Conservation (phyloP, 2,888 invertebrate species). For the Notodonta dromedarius region DNA sequence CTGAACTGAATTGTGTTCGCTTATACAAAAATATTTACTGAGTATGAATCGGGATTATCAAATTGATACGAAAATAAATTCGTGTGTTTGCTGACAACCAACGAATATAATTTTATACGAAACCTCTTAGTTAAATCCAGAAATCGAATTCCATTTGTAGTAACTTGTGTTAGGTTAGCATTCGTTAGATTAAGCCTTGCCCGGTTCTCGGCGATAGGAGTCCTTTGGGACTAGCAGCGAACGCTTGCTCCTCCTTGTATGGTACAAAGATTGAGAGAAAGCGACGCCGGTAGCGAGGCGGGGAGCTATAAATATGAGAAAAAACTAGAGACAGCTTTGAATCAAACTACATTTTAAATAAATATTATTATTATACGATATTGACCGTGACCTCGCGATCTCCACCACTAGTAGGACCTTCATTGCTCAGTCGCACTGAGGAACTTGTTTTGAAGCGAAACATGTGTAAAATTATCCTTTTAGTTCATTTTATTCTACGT, state of each 20-base stretch:
- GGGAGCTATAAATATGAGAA: background rate
- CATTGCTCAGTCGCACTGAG: too few relatives aligned
- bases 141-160: conserved; percentile 78
- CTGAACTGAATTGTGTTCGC: too few relatives aligned
- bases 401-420: too few relatives aligned
- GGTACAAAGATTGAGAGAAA: conserved; percentile 29
- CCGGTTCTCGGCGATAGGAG: conserved; percentile 72
- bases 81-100: conserved; percentile 21
- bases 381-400: too few relatives aligned
- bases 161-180: conserved; percentile 73
- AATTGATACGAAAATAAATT: background rate
- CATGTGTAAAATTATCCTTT: too few relatives aligned
- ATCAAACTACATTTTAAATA: too few relatives aligned
- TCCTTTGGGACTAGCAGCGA: conserved; percentile 63
- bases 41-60: background rate
- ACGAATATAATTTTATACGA: conserved; percentile 49
- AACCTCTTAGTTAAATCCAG: conserved; percentile 75
- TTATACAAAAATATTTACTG: background rate
- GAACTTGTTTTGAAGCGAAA: too few relatives aligned
- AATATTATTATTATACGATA: too few relatives aligned
- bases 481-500: too few relatives aligned
- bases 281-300: conserved; percentile 12
- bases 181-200: conserved; percentile 76
- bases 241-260: conserved; percentile 49
- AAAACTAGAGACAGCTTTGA: background rate